Conservation (phyloP, 2,113 vertebrate species). For the Phocoena sinus region DNA sequence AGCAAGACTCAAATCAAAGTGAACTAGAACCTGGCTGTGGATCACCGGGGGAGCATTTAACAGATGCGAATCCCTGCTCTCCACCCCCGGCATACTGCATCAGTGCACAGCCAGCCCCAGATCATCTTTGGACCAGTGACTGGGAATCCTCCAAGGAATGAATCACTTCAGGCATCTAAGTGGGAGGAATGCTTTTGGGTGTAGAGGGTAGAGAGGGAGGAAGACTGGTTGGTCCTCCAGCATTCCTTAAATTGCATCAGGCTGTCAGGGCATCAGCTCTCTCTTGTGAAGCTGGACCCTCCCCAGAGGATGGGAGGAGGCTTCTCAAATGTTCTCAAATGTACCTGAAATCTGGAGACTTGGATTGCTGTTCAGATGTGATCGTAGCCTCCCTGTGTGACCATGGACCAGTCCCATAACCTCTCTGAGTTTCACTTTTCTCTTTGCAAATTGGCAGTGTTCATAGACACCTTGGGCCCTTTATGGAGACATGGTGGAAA, state of each 20-base stretch:
- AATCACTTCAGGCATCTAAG: constrained; percentile 28
- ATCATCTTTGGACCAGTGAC: not conserved
- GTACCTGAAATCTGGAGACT: not conserved
- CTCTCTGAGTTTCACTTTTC: not conserved
- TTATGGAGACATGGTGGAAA: not conserved
- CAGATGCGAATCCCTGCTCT: not conserved
- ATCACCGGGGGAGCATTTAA: not conserved
- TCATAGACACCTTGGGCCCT: not conserved
- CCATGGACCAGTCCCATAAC: no score
- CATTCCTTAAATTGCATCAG: not conserved
- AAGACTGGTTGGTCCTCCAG: not conserved
- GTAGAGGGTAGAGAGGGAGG: not conserved
- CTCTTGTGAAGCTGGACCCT: not conserved
- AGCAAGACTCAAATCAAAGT: not conserved
- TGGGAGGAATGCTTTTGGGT: not conserved
- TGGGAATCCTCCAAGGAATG: constrained; percentile 19
- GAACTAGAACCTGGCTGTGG: not conserved
- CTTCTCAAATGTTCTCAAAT: not conserved
- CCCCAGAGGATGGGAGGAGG: not conserved
- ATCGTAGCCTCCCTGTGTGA: not conserved
- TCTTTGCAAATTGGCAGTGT: not conserved
- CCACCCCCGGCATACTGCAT: not conserved
- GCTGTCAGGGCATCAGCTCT: not conserved
- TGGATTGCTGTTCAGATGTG: not conserved
- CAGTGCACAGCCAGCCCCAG: not conserved